These are phyloP conservation scores for Taeniopygia guttata DNA, from an alignment of 2,797 vertebrate genomes.

Conservation along the genomic window DNA sequence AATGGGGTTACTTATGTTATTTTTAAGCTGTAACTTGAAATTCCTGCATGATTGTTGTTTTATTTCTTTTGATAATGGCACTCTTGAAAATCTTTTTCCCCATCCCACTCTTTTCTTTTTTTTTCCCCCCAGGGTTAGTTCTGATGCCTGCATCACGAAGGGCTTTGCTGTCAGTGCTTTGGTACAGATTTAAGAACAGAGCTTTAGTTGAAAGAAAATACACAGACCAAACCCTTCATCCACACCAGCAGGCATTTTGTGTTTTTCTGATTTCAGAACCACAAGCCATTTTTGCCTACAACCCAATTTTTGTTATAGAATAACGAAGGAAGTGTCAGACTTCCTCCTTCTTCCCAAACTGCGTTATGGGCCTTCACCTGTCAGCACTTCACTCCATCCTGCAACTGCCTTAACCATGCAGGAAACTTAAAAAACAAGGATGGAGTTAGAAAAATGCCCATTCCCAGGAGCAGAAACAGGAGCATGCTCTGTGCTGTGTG, in stretches of 20 bases:
- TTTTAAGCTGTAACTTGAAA: constrained; percentile 2
- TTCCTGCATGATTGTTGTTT: not conserved
- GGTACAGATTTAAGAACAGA: not conserved
- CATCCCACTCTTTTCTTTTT: not conserved
- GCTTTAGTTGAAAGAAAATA: constrained; percentile 1
- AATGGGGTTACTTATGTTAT: not conserved
- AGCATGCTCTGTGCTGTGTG: not conserved
- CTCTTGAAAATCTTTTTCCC: not conserved
- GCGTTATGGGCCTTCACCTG: not conserved
- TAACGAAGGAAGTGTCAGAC: not conserved
- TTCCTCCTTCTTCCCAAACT: not conserved
- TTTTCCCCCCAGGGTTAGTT: not conserved
- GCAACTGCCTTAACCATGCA: constrained; percentile 14
- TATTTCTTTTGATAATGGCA: constrained; percentile 8
- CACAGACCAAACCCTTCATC: not conserved
- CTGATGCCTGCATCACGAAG: not conserved
- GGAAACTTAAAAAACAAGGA: not conserved
- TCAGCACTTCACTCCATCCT: not conserved
- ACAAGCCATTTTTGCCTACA: not conserved
- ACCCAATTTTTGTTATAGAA: not conserved
- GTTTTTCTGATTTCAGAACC: not conserved
- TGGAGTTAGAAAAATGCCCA: not conserved
- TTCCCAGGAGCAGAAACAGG: not conserved
- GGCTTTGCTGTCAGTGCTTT: constrained; percentile 30
- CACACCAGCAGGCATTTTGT: not conserved